Evolutionary conservation across 2,888 invertebrate genomes (phyloP), one percentile per base, ranked within the genome.

Genomic region (Clitarchus hookeri): DNA sequence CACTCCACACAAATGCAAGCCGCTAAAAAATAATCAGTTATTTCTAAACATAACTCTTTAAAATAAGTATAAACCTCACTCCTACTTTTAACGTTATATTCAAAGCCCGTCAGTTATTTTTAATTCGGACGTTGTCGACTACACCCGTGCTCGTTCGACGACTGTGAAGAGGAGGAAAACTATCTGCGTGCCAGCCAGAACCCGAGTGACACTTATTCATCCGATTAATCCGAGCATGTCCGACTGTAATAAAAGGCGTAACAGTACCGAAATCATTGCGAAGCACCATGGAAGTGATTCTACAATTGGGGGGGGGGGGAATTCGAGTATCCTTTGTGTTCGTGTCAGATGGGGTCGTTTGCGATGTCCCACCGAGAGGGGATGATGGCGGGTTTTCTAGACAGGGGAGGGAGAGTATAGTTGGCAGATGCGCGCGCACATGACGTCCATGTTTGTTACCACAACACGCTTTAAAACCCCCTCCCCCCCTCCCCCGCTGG

Each of bases 211-310:
- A n/a, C 65, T 65, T n/a, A 65, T 65, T 65, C 65, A 65, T 19
- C 65, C 19, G 65, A 65, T n/a, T 65, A 65, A 65, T 65, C 65
- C 65, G n/a, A 65, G 65, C 65, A n/a, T 65, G 65, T 23, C 65
- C 65, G 65, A n/a, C 65, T 65, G 23, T 65, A 65, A 65, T 65
- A n/a, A 65, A 65, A 65, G 65, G 65, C 65, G 65, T 65, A 65
- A 65, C 65, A 65, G 65, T 19, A 65, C 65, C n/a, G 65, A 65
- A 65, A 65, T 65, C 65, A 65, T 65, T 65, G 65, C 65, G 65
- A 65, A 11, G 65, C 65, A 0, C n/a, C 65, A 48, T 48, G 48
- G 48, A 48, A 48, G 48, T 48, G 48, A 48, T 48, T 48, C 48
- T 16, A 8, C 8, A 36, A 4, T 36, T 2, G 0, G 65, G 12